Conservation (phyloP, 2,797 vertebrate genomes). For the Menidia menidia region DNA sequence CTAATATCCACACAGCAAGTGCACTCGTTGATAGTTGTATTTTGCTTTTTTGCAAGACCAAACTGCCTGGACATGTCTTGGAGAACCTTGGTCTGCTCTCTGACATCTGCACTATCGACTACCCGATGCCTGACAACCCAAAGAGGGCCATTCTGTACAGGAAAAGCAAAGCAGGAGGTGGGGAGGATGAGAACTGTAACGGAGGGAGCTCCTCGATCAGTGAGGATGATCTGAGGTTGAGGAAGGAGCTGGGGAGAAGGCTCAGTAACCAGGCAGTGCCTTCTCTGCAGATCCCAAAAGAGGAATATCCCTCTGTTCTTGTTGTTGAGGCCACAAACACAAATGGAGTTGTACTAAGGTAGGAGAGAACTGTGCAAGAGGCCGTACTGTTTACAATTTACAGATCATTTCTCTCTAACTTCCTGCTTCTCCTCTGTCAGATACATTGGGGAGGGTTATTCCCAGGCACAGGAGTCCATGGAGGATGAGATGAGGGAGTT, state of each 20-base stretch:
- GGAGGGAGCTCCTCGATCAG: constrained; percentile 46
- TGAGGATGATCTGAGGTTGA: constrained; percentile 66
- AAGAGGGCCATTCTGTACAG: constrained; percentile 94
- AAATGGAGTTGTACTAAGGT: constrained; percentile 91
- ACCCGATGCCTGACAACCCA: constrained; percentile 89
- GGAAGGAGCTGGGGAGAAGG: constrained; percentile 62
- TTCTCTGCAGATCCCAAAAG: constrained; percentile 87
- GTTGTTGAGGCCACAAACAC: constrained; percentile 92
- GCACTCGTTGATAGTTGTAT: constrained; percentile 7
- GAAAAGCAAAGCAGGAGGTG: constrained; percentile 66
- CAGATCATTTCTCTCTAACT: constrained; percentile 3
- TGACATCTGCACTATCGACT: constrained; percentile 90
- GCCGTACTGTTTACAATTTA: not conserved
- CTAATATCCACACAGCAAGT: not conserved
- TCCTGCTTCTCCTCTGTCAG: constrained; percentile 68
- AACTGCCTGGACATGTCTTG: constrained; percentile 88
- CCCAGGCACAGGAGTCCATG: constrained; percentile 93
- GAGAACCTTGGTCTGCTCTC: constrained; percentile 88
- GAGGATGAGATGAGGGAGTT: constrained; percentile 95
- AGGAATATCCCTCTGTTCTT: constrained; percentile 92
- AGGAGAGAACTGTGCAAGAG: constrained; percentile 6
- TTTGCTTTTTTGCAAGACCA: constrained; percentile 73
- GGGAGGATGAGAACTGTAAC: constrained; percentile 80
- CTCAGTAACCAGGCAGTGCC: constrained; percentile 80
- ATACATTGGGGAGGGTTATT: constrained; percentile 94